Conservation (phyloP, 2,888 invertebrate genomes). For the Himalopsyche tibetana region DNA sequence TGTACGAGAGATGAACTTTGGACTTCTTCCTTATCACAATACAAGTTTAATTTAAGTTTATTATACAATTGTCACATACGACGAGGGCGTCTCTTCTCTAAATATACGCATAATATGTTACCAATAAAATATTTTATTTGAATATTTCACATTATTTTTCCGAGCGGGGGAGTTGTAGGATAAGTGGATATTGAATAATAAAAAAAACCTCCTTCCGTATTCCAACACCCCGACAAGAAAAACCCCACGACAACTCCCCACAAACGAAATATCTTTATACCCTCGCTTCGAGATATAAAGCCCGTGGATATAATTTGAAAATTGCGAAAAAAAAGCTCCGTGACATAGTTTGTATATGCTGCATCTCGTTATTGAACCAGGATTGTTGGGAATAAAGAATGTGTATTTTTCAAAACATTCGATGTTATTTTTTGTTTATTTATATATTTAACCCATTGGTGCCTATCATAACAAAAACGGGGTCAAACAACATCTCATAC, state of each 20-base stretch:
- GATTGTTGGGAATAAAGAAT: too few species aligned
- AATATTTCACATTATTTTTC: slow-evolving; percentile 14
- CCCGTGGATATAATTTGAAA: not conserved
- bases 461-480: too few species aligned
- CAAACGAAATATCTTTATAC: slow-evolving; percentile 19
- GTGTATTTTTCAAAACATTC: too few species aligned
- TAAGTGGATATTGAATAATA: slow-evolving; percentile 37
- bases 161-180: not conserved
- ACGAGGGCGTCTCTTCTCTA: too few species aligned
- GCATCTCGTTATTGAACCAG: too few species aligned
- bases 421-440: too few species aligned
- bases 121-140: not conserved
- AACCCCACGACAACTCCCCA: not conserved
- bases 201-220: not conserved
- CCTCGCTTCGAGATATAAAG: not conserved
- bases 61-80: too few species aligned
- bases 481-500: too few species aligned
- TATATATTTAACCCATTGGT: too few species aligned
- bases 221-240: not conserved
- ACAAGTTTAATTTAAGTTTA: too few species aligned
- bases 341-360: not conserved
- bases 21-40: too few species aligned
- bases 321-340: not conserved
- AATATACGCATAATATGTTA: not conserved
- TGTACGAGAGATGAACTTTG: too few species aligned